Percentiles rank a stretch among this genome's conserved stretches.
These are phyloP conservation scores for Enhydra lutris DNA, from an alignment of 2,113 vertebrate species.

Conservation along the genomic window DNA sequence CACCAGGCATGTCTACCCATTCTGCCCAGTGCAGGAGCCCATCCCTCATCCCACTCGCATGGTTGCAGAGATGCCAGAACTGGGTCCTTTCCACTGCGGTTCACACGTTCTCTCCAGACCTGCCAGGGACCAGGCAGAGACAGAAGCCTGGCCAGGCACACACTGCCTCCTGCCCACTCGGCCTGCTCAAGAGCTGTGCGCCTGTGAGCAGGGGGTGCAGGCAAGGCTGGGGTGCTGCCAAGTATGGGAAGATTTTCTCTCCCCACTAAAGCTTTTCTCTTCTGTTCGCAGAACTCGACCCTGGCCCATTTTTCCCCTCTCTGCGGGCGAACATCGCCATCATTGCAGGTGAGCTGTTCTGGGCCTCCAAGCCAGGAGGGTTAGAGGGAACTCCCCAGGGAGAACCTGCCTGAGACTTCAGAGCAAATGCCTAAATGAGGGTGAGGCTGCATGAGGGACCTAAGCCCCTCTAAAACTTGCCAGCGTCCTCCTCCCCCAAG, in stretches of 20 bases:
- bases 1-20: accelerated
- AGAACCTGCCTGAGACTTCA: background rate
- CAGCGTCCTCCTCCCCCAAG: background rate
- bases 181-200: background rate
- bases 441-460: background rate
- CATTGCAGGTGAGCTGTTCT: slow-evolving; percentile 38
- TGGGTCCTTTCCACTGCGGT: too few relatives aligned
- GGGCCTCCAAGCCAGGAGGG: background rate
- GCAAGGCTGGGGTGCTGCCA: background rate
- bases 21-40: background rate
- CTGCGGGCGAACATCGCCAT: background rate
- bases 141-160: accelerated
- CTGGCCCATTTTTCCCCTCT: background rate
- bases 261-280: background rate
- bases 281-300: slow-evolving; percentile 38
- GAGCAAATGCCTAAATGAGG: background rate
- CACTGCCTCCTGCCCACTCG: accelerated
- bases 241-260: background rate
- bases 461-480: background rate
- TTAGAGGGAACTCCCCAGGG: background rate
- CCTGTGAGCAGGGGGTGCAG: too few relatives aligned
- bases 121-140: background rate
- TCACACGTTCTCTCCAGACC: background rate
- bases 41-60: background rate
- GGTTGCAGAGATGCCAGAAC: background rate